Conservation (phyloP, 1,140 invertebrate genomes). For the Atta colombica region DNA sequence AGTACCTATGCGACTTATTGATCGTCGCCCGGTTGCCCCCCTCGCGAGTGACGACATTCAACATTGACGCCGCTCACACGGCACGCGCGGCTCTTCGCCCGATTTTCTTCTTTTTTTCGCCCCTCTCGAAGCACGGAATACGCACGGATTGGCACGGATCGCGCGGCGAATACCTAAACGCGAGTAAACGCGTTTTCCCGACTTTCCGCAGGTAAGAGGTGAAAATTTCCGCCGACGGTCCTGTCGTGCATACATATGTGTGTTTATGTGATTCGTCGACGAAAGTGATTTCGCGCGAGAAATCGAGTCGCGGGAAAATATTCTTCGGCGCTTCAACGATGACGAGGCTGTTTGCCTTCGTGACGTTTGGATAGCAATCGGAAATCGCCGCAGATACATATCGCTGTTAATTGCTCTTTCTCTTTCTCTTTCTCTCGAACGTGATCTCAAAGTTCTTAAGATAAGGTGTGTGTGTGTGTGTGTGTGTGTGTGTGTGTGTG, state of each 20-base stretch:
- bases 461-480: not conserved
- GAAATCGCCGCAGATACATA: not conserved
- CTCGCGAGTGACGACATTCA: constrained; percentile 48
- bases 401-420: not conserved
- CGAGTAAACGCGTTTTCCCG: not conserved
- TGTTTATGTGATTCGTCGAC: not conserved
- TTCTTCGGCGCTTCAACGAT: not conserved
- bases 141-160: not conserved
- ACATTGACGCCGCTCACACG: constrained; percentile 61
- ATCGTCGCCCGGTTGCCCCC: constrained; percentile 70
- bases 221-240: not conserved
- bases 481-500: too few species aligned
- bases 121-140: not conserved
- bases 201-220: constrained; percentile 33
- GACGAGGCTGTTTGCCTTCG: not conserved
- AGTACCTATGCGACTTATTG: constrained; percentile 70
- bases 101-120: constrained; percentile 52
- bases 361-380: too few species aligned
- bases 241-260: too few species aligned
- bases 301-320: not conserved
- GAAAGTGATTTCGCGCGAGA: constrained; percentile 1
- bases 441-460: not conserved
- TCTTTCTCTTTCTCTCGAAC: not conserved
- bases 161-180: not conserved
- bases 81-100: not conserved